Evolutionary conservation across 92 coral and sea anemone genomes (phyloP), one percentile per base, ranked within the genome.

Genomic region (Virgularia gustaviana): DNA sequence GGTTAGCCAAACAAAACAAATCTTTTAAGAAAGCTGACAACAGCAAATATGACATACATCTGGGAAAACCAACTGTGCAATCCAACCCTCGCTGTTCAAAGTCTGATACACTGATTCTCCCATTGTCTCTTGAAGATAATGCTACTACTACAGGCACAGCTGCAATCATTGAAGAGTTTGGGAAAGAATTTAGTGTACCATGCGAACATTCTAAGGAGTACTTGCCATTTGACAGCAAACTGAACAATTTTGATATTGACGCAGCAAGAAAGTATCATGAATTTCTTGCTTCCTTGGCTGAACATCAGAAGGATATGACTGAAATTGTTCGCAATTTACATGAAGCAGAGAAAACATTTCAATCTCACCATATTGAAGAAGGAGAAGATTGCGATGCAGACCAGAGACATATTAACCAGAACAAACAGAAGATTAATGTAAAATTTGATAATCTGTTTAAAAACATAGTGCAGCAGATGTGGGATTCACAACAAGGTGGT

Each of bases 111-210:
- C 44, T 61, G 57, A 80, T 85, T 49, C 75, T 85, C 25, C 85
- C 89, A 31, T 31, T 85, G 31, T 80, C 83, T 2, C 53, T 85
- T 6, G 85, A 85, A 63, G 42, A 80, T 45, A 85, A 80, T 41
- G 44, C 81, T 1, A 79, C 84, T 19, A 58, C 67, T 1, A 56
- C 80, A 0, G 84, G 84, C 2, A 78, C 88, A 37, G 85, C 85
- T 38, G 72, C 88, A 13, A 79, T 84, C 11, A 12, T 79, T 42
- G 85, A 84, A 35, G 75, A 84, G 59, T 75, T 84, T 52, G 85
- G 79, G 4, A 74, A 84, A 38, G 85, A 79, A 35, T 79, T 79
- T 62, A 58, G 78, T 32, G 37, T 84, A 5, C 74, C 78, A 12
- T 79, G 88, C 23, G 54, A 65, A 3, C 78, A 84, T 49, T 43